Base-by-base conservation (phyloP, 2,113 vertebrate species). In the Corydoras sp. region DNA sequence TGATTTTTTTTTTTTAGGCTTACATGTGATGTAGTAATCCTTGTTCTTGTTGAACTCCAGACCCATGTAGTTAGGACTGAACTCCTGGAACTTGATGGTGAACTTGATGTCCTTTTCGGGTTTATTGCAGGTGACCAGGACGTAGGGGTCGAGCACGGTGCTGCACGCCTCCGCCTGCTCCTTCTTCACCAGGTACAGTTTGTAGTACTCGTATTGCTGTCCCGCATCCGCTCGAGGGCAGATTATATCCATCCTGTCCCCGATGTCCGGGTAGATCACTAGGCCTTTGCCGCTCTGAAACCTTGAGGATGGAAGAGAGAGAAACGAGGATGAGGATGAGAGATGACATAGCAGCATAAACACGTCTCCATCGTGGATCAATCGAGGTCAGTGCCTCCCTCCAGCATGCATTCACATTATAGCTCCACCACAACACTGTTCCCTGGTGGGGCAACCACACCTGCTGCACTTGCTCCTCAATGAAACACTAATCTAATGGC, bases 61-160 rank as follows among this genome's bases (percentile, higher is more conserved):
- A 80, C 93, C 93, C 92, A 93, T 93, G 88, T 94, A 93, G 86
- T 95, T 94, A 77, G 93, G 93, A 85, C 92, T 94, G 86, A 93
- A 93, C 83, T 95, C 93, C 86, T 94, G 93, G 81, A 95, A 95
- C 84, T 95, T 95, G 85, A 95, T 94, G 80, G 93, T 95, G 79
- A 93, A 94, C 70, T 92, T 93, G 78, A 93, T 92, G 81, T 94
- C 91, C 82, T 91, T 91, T 73, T 94, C 91, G 0, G 93, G 93
- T 79, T 89, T 86, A 81, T 93, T 94, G 85, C 93, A 95, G 1
- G 90, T 93, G 59, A 95, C 91, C 83, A 95, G 84, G 69, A 95
- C 90, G 0, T 93, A 93, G 76, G 93, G 92, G 81, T 94, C 91
- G 63, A 93, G 90, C 78, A 95, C 85, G 0, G 93, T 95, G 82